A percentile compares a stretch with the other conserved stretches of the same genome.
Conservation (phyloP, 2,888 invertebrate genomes). For the Reticulitermes lucifugus region DNA sequence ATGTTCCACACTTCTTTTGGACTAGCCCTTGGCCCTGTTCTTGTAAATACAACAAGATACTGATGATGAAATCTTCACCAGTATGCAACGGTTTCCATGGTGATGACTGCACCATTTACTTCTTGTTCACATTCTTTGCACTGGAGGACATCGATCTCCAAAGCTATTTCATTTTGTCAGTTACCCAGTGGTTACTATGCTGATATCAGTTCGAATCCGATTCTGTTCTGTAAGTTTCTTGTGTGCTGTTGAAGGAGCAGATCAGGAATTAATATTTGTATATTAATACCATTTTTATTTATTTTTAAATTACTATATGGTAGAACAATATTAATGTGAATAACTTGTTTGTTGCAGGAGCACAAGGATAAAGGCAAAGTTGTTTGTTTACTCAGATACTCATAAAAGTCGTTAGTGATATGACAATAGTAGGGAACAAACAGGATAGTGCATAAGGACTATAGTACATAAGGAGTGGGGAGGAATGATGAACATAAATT, state of each 20-base stretch:
- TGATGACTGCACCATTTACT: not conserved
- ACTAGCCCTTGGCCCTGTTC: not conserved
- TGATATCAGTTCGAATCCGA: not conserved
- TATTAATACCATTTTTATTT: not conserved
- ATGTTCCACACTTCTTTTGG: not conserved
- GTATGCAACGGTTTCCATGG: not conserved
- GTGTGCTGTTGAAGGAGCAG: constrained; percentile 13
- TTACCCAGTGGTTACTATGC: constrained; percentile 39
- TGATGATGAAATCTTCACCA: not conserved
- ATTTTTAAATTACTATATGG: not conserved
- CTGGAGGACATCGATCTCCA: not conserved
- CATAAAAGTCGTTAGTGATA: not conserved
- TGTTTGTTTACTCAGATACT: not conserved
- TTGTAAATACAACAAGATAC: not conserved
- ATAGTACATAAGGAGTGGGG: too few species aligned
- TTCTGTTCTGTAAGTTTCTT: constrained; percentile 26
- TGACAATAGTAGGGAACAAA: too few species aligned
- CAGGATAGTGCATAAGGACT: too few species aligned
- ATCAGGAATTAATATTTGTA: not conserved
- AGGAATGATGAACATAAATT: too few species aligned
- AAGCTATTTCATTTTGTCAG: not conserved
- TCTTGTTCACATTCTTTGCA: not conserved
- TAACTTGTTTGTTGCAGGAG: not conserved
- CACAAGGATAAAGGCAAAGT: not conserved
- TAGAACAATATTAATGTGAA: not conserved